Conservation (phyloP, 2,113 vertebrate species). For the Mugil cephalus region DNA sequence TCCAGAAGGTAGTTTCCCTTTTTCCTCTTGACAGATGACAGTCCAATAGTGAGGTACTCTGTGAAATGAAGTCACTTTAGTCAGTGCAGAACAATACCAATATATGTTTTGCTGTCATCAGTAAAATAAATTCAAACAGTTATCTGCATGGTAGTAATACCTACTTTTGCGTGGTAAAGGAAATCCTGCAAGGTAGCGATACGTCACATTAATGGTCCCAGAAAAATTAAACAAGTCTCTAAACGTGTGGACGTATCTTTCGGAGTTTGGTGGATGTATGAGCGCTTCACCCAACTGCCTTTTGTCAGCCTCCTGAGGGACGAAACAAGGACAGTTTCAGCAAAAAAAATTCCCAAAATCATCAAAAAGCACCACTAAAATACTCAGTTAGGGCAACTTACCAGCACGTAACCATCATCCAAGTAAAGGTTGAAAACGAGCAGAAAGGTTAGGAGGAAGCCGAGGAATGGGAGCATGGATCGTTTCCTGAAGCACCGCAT, state of each 20-base stretch:
- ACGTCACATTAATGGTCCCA: conserved; percentile 95
- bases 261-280: conserved; percentile 90
- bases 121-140: not conserved
- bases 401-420: conserved; percentile 94
- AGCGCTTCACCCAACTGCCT: conserved; percentile 90
- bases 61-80: conserved; percentile 55
- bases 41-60: conserved; percentile 96
- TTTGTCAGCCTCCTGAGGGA: conserved; percentile 93
- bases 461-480: conserved; percentile 91
- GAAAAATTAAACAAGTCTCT: conserved; percentile 96
- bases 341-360: not conserved
- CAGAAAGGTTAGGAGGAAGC: conserved; percentile 91
- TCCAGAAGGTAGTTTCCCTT: conserved; percentile 96
- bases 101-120: not conserved
- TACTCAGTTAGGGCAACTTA: conserved; percentile 71
- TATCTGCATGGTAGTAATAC: conserved; percentile 46
- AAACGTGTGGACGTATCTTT: conserved; percentile 91
- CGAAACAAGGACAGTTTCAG: conserved; percentile 4
- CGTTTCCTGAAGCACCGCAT: conserved; percentile 97
- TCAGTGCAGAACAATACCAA: not conserved
- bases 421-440: conserved; percentile 95
- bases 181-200: conserved; percentile 93
- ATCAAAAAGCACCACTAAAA: not conserved
- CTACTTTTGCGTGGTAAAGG: conserved; percentile 93
- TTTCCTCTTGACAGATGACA: conserved; percentile 96